Evolutionary conservation across 2,113 vertebrate species (phyloP), one percentile per base, ranked within the genome.

Genomic region (Ictalurus punctatus): DNA sequence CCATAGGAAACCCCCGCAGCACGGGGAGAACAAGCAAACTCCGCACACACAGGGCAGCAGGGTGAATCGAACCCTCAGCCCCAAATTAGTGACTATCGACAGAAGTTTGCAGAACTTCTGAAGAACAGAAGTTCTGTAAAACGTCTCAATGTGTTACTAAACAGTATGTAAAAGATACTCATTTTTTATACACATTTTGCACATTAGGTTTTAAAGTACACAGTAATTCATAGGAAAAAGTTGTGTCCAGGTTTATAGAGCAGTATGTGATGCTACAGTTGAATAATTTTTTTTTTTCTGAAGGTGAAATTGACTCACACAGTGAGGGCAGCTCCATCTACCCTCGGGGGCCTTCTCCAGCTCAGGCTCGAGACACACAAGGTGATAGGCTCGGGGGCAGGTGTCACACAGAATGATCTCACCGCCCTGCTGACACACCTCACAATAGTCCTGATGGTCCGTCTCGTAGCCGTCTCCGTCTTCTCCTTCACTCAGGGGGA

Each of bases 321-420:
- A 99, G 95, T 99, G 98, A 0, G 98, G 98, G 92, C 98, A 99
- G 95, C 98, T 99, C 98, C 98, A 99, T 92, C 97, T 99, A 90
- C 98, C 98, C 96, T 99, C 97, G 0, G 98, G 98, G 40, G 98
- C 98, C 91, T 98, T 99, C 95, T 99, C 98, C 95, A 99, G 94
- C 94, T 99, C 98, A 0, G 98, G 98, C 88, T 99, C 98, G 61
- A 99, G 96, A 92, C 98, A 99, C 52, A 99, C 98, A 8, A 99
- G 96, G 96, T 99, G 98, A 94, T 99, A 99, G 80, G 98, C 98
- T 0, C 98, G 93, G 1, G 98, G 98, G 30, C 98, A 99, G 17
- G 98, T 99, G 96, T 99, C 98, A 0, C 98, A 99, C 90, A 99
- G 94, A 93, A 99, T 99, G 93, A 99, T 99, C 93, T 99, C 98